Evolutionary conservation across 2,888 invertebrate species (phyloP), one percentile per base, ranked within the genome.

Genomic region (Trichogramma evanescens): DNA sequence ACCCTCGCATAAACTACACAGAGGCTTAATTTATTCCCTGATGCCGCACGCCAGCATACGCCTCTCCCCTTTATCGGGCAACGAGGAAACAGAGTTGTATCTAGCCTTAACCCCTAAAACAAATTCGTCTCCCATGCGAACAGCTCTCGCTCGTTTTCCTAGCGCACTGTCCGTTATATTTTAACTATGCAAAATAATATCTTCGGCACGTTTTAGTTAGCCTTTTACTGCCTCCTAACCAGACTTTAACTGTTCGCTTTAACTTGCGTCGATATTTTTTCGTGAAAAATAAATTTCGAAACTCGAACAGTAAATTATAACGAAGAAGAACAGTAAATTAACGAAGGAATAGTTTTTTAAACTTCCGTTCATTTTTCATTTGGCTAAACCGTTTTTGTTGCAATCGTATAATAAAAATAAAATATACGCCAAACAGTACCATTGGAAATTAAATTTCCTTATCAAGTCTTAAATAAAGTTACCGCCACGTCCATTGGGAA

Each of bases 121-220:
- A 57, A 57, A 57, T 61, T 57, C 40, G 43, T 40, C 9, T 26
- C 5, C 41, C 9, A n/a, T 10, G 43, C 10, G 52, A 42, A 43
- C 38, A 26, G 49, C 53, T 58, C 54, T 58, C 54, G 54, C 54
- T 54, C 41, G 58, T 59, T 62, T 59, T 70, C 67, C 65, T 58
- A 71, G 72, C 69, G 70, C 68, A 26, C 26, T 26, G 26, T 26
- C 26, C 26, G 26, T 26, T 26, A 26, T 26, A 26, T 26, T 26
- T 26, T 26, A 26, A 26, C 26, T 26, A 69, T 71, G 71, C 69
- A 71, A 71, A 73, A 72, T 73, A 73, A 73, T 73, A 72, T 70
- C 67, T 66, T 64, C 56, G 60, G 61, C 65, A 65, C 58, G 50
- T 56, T 62, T 62, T 7, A 4, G 42, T 39, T 54, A 26, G 54